phyloP scores from a whole-genome alignment of 2,888 invertebrate genomes.

The Calameuta pallipes region DNA sequence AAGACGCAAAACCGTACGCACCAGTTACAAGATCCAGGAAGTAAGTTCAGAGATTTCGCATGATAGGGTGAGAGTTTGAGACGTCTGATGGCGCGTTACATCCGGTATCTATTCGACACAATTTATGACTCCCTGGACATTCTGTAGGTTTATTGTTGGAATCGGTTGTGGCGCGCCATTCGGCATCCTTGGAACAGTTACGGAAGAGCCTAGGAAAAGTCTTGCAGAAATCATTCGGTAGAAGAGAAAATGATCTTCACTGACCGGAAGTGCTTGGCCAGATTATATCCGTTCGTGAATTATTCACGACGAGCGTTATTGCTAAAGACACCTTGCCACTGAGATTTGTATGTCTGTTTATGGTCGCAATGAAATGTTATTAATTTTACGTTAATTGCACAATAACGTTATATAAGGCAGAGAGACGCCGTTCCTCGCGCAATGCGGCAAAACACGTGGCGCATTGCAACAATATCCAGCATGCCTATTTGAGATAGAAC shows the following conservation, averaged over 20 bases:
- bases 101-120: background rate
- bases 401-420: background rate
- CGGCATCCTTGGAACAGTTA: background rate
- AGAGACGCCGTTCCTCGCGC: background rate
- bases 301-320: background rate
- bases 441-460: background rate
- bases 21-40: slow-evolving; percentile 64
- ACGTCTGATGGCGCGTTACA: background rate
- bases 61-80: background rate
- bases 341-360: background rate
- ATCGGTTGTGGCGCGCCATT: background rate
- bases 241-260: background rate
- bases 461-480: background rate
- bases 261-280: background rate
- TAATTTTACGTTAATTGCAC: background rate
- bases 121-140: background rate
- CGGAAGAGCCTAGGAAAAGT: background rate
- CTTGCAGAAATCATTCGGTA: background rate
- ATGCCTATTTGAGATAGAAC: background rate
- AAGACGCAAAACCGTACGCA: slow-evolving; percentile 59
- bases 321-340: background rate
- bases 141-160: background rate
- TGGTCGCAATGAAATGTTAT: background rate
- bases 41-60: slow-evolving; percentile 41
- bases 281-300: background rate